Percentiles rank a stretch among this genome's conserved stretches.
phyloP scores from a whole-genome alignment of 1,140 invertebrate species.

The Campoletis sonorensis region DNA sequence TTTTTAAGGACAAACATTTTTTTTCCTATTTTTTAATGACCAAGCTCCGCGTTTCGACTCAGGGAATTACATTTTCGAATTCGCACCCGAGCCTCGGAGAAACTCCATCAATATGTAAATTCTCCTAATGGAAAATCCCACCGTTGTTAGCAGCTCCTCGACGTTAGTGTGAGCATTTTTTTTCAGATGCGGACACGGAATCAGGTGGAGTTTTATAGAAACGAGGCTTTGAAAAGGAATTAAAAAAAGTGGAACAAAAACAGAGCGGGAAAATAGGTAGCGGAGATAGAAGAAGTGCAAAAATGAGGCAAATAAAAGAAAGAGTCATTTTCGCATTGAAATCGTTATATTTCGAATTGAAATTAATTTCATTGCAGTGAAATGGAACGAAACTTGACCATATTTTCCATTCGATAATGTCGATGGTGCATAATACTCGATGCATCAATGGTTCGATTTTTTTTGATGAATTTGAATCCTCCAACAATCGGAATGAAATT shows the following conservation, averaged over 20 bases:
- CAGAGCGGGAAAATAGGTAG: background rate
- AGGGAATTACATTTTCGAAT: constrained; percentile 43
- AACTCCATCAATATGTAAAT: constrained; percentile 69
- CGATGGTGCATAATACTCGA: background rate
- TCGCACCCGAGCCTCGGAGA: constrained; percentile 18
- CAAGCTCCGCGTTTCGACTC: background rate
- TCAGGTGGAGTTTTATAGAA: too few species aligned
- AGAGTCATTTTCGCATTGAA: background rate
- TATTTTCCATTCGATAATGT: too few species aligned
- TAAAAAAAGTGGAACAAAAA: constrained; percentile 41
- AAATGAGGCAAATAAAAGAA: background rate
- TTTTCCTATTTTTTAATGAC: constrained; percentile 11
- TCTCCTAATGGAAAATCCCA: constrained; percentile 65
- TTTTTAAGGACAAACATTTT: too few species aligned
- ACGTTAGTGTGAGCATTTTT: constrained; percentile 9
- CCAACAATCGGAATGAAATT: too few species aligned
- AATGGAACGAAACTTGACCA: background rate
- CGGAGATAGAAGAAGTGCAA: background rate
- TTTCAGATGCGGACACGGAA: too few species aligned
- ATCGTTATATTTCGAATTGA: background rate
- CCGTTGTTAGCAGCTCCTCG: constrained; percentile 49
- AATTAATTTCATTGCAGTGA: background rate
- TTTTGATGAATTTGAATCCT: too few species aligned
- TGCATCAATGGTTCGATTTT: background rate
- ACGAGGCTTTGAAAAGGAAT: background rate